Base-by-base conservation (phyloP, 1,140 invertebrate species). In the Papilio helenus region DNA sequence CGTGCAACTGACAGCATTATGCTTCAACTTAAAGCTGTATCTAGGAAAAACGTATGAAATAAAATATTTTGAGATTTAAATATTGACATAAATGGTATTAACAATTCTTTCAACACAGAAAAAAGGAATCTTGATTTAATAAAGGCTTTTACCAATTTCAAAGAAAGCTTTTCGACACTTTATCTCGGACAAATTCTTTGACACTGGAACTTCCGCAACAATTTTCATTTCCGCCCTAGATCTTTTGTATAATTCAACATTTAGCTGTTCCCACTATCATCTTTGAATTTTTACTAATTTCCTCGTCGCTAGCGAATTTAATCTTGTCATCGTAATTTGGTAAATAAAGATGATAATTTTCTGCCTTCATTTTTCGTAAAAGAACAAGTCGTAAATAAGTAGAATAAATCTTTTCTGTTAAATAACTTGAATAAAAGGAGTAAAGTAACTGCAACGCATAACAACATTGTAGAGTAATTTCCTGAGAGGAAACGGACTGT, bases 181-280 rank as follows among this genome's bases (percentile, higher is more conserved):
- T 82, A 68, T 68, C 61, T 68, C 26, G 61, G 26, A 34, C 26
- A 68, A 68, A 84, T 86, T 85, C 84, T 88, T 87, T 87, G 86
- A 87, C 79, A 82, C 83, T 84, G 77, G 82, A 85, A 90, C 88
- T 90, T 86, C 81, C 86, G 81, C 78, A 90, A 90, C 88, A 88
- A 90, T 90, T 88, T 90, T 87, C 86, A 90, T 89, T 89, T 89
- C 83, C 89, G 86, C 82, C 39, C 76, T 85, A 81, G 80, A 87
- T 86, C 85, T 84, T 82, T 82, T 80, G 39, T 29, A 44, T 77
- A 79, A 71, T 77, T 68, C 61, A 29, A 68, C 26, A 29, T 68
- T 68, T 68, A 68, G 61, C 23, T 68, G 14, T 29, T 29, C 20
- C 61, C 61, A 68, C 61, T 68, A 68, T 68, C 34, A 34, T 34